A percentile compares a stretch with the other conserved stretches of the same genome.
Evolutionary conservation across 2,113 vertebrate species (phyloP).

Genomic region (Elgaria multicarinata): DNA sequence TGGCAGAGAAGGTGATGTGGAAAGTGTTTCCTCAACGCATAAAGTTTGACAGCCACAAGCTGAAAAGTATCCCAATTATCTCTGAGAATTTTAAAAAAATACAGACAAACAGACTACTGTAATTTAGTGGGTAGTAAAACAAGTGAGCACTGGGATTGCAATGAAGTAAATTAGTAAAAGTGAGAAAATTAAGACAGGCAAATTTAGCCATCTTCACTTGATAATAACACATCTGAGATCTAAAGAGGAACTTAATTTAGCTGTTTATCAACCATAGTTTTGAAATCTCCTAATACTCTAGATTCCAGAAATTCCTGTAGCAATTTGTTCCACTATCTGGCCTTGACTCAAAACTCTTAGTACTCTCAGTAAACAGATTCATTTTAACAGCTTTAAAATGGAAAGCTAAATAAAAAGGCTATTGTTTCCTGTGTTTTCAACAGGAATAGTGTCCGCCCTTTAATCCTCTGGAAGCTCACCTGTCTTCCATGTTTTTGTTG

Average conservation of each 20-base stretch:
- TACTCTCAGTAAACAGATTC: not conserved
- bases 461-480: constrained; percentile 18
- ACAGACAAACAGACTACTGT: not conserved
- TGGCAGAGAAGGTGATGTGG: not conserved
- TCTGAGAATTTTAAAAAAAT: not conserved
- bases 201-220: not conserved
- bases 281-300: not conserved
- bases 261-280: not conserved
- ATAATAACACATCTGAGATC: not conserved
- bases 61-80: not conserved
- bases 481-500: constrained; percentile 33
- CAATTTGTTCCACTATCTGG: not conserved
- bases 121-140: not conserved
- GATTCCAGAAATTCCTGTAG: not conserved
- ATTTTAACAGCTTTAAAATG: not conserved
- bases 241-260: not conserved
- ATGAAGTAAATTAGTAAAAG: not conserved
- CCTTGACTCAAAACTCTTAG: not conserved
- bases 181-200: not conserved
- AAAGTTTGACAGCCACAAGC: not conserved
- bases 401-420: not conserved
- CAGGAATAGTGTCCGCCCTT: not conserved
- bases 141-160: not conserved
- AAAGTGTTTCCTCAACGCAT: not conserved
- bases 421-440: not conserved